Evolutionary conservation across 2,113 vertebrate species (phyloP).

Genomic region (Tragelaphus strepsiceros): DNA sequence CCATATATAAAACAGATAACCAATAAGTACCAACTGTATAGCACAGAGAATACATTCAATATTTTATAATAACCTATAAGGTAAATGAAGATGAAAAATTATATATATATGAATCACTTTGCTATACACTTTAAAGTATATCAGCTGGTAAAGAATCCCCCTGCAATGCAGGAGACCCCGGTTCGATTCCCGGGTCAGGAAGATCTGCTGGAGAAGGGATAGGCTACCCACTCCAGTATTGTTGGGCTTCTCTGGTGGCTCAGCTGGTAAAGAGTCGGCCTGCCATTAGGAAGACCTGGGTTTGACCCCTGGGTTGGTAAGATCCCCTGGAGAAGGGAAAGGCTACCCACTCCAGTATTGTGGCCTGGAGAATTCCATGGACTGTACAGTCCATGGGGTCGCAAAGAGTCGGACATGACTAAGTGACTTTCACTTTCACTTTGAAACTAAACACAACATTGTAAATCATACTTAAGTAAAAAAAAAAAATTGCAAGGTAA

Average conservation of each 20-base stretch:
- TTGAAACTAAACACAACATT: background rate
- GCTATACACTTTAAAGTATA: background rate
- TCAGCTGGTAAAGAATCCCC: background rate
- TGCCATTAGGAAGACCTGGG: background rate
- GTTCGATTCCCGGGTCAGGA: background rate
- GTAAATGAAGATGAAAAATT: background rate
- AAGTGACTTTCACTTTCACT: background rate
- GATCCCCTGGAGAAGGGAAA: background rate
- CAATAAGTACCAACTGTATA: background rate
- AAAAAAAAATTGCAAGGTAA: background rate
- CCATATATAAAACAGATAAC: background rate
- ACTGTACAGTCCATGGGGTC: background rate
- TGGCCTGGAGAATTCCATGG: background rate
- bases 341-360: background rate
- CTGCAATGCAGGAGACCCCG: background rate
- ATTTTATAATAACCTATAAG: background rate
- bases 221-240: background rate
- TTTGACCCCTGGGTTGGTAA: background rate
- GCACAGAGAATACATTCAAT: background rate
- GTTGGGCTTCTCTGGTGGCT: background rate
- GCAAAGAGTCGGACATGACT: background rate
- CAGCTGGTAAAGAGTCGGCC: background rate
- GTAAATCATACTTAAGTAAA: background rate
- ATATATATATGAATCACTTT: background rate
- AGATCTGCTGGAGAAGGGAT: background rate